Percentiles rank a stretch among this genome's conserved stretches.
phyloP scores from a whole-genome alignment of 2,888 invertebrate species.

The Drepanosiphum platanoidis region DNA sequence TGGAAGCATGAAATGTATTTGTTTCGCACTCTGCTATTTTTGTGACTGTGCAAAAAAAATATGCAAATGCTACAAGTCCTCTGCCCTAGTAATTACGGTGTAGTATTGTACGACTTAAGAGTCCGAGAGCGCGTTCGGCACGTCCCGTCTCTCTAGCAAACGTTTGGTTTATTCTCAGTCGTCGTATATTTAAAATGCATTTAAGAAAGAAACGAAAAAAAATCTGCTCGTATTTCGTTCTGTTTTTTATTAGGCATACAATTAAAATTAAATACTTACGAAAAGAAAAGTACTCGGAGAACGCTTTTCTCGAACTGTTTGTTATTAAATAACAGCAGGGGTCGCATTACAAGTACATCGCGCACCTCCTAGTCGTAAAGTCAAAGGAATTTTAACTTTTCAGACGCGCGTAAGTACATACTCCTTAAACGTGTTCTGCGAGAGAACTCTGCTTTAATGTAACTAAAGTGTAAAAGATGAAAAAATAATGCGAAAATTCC shows the following conservation, averaged over 20 bases:
- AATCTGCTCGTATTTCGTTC: background rate
- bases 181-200: background rate
- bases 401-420: background rate
- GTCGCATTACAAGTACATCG: constrained; percentile 7
- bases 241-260: background rate
- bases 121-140: no score
- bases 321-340: background rate
- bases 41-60: no score
- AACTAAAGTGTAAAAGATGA: background rate
- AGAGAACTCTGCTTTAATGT: background rate
- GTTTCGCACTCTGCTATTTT: no score
- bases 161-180: background rate
- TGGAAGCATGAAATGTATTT: no score
- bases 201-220: background rate
- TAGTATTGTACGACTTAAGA: no score
- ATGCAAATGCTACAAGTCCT: no score
- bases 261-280: constrained; percentile 3
- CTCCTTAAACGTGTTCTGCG: background rate
- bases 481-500: background rate
- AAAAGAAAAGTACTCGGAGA: background rate
- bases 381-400: background rate
- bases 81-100: no score
- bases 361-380: background rate
- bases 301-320: background rate
- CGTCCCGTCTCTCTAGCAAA: no score